These are phyloP conservation scores for Oxystoma pomonae DNA, from an alignment of 2,888 invertebrate species.

Conservation along the genomic window DNA sequence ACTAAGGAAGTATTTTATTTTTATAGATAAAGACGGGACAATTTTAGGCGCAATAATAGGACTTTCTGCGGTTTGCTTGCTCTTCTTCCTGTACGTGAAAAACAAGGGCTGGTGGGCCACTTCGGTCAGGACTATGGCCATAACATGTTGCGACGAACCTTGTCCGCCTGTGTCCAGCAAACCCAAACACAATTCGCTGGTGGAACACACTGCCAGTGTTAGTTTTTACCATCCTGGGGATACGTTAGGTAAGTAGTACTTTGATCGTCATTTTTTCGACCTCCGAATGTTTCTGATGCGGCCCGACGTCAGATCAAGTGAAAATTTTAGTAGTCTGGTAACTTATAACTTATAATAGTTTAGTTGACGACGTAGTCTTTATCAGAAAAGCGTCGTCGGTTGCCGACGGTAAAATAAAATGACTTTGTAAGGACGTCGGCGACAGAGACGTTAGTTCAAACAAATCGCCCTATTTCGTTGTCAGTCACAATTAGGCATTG, in stretches of 20 bases:
- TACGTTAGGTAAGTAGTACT: slow-evolving; percentile 46
- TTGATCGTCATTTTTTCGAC: no score
- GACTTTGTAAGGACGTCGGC: no score
- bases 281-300: no score
- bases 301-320: no score
- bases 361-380: no score
- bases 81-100: slow-evolving; percentile 83
- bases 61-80: slow-evolving; percentile 75
- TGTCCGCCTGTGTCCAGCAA: slow-evolving; percentile 46
- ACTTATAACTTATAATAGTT: no score
- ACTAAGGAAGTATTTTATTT: neutral
- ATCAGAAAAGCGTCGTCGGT: no score
- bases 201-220: slow-evolving; percentile 41
- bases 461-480: no score
- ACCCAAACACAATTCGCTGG: slow-evolving; percentile 46
- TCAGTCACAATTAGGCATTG: no score
- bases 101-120: slow-evolving; percentile 71
- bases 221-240: slow-evolving; percentile 34
- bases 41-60: slow-evolving; percentile 78
- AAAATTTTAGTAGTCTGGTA: no score
- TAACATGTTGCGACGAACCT: slow-evolving; percentile 60
- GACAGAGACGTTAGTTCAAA: no score
- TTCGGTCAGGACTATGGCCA: slow-evolving; percentile 55
- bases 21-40: slow-evolving; percentile 71
- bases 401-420: no score